phyloP scores from a whole-genome alignment of 2,113 vertebrate genomes.

The Lates calcarifer region DNA sequence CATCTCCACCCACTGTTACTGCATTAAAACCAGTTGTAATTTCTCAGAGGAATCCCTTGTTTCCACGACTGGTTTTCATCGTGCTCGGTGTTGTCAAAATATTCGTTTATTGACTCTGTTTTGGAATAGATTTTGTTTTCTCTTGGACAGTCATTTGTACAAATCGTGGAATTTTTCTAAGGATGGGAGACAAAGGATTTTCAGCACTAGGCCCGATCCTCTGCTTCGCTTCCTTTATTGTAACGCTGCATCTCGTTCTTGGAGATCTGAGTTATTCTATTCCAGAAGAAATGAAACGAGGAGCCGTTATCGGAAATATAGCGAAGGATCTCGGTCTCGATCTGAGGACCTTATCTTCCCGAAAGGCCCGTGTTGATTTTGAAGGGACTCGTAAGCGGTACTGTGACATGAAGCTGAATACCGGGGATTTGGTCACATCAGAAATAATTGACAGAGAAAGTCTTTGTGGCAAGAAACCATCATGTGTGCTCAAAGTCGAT shows the following conservation, averaged over 20 bases:
- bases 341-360: constrained; percentile 64
- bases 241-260: constrained; percentile 31
- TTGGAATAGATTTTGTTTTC: neutral
- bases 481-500: constrained; percentile 72
- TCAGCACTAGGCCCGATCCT: neutral
- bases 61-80: neutral
- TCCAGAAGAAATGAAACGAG: constrained; percentile 81
- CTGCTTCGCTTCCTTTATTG: constrained; percentile 18
- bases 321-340: constrained; percentile 82
- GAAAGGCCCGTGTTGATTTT: constrained; percentile 72
- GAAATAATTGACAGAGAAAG: constrained; percentile 75
- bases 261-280: constrained; percentile 80
- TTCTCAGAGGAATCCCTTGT: neutral
- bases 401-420: constrained; percentile 59
- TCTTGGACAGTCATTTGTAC: neutral
- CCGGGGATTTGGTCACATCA: constrained; percentile 64
- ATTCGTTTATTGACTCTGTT: rapidly evolving
- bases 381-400: constrained; percentile 47
- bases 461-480: constrained; percentile 68
- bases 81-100: neutral
- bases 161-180: neutral
- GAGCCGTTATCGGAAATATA: constrained; percentile 82
- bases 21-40: neutral
- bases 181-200: constrained; percentile 57
- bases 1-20: constrained; percentile 58